Percentiles rank a stretch among this genome's conserved stretches.
phyloP scores from a whole-genome alignment of 2,797 vertebrate genomes.

The Setipinna tenuifilis region DNA sequence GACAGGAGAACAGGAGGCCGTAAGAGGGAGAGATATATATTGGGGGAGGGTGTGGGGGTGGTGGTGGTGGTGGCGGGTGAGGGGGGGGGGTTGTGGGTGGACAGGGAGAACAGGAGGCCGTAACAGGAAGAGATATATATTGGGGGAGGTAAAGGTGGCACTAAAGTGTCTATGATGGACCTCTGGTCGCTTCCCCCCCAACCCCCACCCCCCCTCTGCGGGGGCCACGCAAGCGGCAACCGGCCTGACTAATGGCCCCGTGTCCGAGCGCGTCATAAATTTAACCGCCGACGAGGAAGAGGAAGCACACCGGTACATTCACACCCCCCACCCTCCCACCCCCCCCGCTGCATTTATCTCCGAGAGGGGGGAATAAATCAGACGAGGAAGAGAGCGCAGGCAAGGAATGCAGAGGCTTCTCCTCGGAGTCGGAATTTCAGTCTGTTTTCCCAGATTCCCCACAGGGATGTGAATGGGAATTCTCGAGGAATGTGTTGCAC shows the following conservation, averaged over 20 bases:
- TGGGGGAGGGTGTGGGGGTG: not conserved
- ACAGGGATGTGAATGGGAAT: not conserved
- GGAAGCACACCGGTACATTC: not conserved
- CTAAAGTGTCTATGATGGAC: constrained; percentile 51
- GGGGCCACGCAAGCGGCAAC: not conserved
- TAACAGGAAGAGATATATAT: constrained; percentile 59
- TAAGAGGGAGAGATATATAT: constrained; percentile 59
- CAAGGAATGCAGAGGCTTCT: not conserved
- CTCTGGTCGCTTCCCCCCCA: constrained; percentile 28
- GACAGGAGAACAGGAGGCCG: not conserved
- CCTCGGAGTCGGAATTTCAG: not conserved
- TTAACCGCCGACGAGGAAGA: not conserved
- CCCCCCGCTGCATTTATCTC: constrained; percentile 6
- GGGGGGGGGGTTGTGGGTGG: too few relatives aligned
- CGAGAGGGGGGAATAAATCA: constrained; percentile 29
- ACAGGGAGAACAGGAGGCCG: not conserved
- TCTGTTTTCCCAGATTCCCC: not conserved
- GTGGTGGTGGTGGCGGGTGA: too few relatives aligned
- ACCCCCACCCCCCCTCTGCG: not conserved
- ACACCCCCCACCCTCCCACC: too few relatives aligned
- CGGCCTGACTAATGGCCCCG: not conserved
- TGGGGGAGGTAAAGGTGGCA: constrained; percentile 24
- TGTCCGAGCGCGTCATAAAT: not conserved
- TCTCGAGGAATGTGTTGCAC: not conserved
- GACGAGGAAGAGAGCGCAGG: constrained; percentile 34